These are phyloP conservation scores for Tholera decimalis DNA, from an alignment of 2,888 invertebrate genomes.

Conservation along the genomic window DNA sequence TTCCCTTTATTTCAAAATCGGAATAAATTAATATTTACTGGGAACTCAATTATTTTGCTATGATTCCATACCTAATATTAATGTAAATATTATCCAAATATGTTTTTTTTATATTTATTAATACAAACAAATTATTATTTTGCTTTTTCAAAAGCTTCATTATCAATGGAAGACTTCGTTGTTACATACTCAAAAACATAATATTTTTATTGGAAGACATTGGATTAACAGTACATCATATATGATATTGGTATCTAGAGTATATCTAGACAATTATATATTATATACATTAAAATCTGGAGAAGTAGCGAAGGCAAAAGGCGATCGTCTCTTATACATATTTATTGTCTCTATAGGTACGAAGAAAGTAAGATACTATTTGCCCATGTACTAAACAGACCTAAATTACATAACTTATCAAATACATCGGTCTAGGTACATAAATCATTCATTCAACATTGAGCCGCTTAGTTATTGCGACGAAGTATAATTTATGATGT, in stretches of 20 bases:
- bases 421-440: constrained; percentile 74
- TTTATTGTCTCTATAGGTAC: constrained; percentile 51
- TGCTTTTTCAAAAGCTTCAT: constrained; percentile 51
- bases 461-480: constrained; percentile 69
- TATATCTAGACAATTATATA: constrained; percentile 50
- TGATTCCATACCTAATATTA: constrained; percentile 55
- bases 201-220: constrained; percentile 80
- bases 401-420: constrained; percentile 67
- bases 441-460: constrained; percentile 66
- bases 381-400: constrained; percentile 56
- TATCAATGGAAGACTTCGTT: constrained; percentile 88
- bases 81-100: constrained; percentile 68
- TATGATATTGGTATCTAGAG: no score
- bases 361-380: constrained; percentile 55
- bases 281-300: constrained; percentile 58
- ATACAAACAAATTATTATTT: constrained; percentile 48
- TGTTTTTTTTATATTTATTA: constrained; percentile 63
- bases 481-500: constrained; percentile 66
- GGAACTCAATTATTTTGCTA: constrained; percentile 47
- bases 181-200: constrained; percentile 77
- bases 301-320: constrained; percentile 54
- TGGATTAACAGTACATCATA: constrained; percentile 66
- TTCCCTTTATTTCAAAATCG: constrained; percentile 20
- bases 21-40: constrained; percentile 38
- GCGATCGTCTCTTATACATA: constrained; percentile 50